A percentile compares a stretch with the other conserved stretches of the same genome.
Conservation (phyloP, 2,888 invertebrate species). For the Linyphia triangularis region DNA sequence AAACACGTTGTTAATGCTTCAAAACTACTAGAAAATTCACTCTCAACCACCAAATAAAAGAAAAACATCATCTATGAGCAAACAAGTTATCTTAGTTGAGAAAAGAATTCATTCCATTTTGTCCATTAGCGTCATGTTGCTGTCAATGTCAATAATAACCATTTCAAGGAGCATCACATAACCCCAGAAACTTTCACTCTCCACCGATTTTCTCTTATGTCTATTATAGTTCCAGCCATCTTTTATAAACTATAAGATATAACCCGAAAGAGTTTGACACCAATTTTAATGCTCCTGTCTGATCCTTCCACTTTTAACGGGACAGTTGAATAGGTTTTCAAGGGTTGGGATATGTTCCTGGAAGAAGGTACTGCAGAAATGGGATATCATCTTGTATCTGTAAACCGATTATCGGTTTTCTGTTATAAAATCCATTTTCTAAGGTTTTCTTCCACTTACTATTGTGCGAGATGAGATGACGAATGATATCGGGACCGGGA, state of each 20-base stretch:
- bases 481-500: constrained; percentile 22
- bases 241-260: neutral
- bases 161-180: constrained; percentile 28
- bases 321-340: constrained; percentile 22
- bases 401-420: constrained; percentile 65
- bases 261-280: constrained; percentile 13
- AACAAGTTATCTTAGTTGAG: neutral
- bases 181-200: constrained; percentile 24
- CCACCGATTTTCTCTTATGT: neutral
- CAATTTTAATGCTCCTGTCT: constrained; percentile 42
- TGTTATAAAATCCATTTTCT: constrained; percentile 40
- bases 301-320: constrained; percentile 33
- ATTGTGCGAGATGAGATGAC: constrained; percentile 56
- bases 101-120: neutral
- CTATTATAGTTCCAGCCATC: constrained; percentile 14
- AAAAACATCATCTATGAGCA: neutral
- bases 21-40: too few species aligned
- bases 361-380: neutral
- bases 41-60: neutral
- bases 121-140: neutral
- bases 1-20: too few species aligned
- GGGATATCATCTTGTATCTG: constrained; percentile 18
- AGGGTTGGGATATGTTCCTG: neutral
- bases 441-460: constrained; percentile 9
- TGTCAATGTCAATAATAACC: constrained; percentile 55